Evolutionary conservation across 53 echinoderm and acorn worm species (phyloP).

Genomic region (Antedon mediterranea): DNA sequence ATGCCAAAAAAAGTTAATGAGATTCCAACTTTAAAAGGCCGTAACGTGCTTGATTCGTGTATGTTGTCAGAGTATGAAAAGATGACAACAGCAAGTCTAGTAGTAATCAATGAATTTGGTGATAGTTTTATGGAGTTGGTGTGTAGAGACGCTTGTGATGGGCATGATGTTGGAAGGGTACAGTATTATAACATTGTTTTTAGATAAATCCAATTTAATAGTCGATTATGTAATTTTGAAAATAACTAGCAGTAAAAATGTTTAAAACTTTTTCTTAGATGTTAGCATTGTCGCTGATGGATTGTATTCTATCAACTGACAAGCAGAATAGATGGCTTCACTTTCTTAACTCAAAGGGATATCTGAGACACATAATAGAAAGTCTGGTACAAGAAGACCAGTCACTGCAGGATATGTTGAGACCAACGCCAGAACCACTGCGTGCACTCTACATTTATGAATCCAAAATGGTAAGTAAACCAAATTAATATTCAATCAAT

Average conservation of each 20-base stretch:
- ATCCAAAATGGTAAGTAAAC: slow-evolving; percentile 68
- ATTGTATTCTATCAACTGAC: slow-evolving; percentile 62
- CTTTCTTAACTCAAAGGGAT: slow-evolving; percentile 72
- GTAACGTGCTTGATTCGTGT: slow-evolving; percentile 42
- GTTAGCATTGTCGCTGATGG: slow-evolving; percentile 71
- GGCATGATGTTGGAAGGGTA: slow-evolving; percentile 86
- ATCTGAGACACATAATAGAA: slow-evolving; percentile 67
- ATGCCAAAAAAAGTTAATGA: slow-evolving; percentile 69
- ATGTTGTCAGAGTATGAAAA: slow-evolving; percentile 68
- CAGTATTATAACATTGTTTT: slow-evolving; percentile 9
- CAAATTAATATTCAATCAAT: not conserved
- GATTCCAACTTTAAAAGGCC: slow-evolving; percentile 39
- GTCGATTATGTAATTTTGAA: too few species aligned
- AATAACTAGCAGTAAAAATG: too few species aligned
- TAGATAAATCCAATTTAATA: too few species aligned
- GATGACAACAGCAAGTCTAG: slow-evolving; percentile 52
- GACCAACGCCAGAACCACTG: slow-evolving; percentile 74
- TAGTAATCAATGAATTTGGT: slow-evolving; percentile 65
- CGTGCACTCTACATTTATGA: slow-evolving; percentile 86
- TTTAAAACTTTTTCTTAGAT: too few species aligned
- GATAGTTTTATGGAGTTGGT: slow-evolving; percentile 72
- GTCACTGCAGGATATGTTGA: slow-evolving; percentile 50
- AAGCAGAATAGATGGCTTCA: slow-evolving; percentile 71
- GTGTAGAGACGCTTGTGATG: slow-evolving; percentile 86
- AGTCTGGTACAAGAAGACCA: slow-evolving; percentile 58